Evolutionary conservation across 2,888 invertebrate genomes (phyloP), one percentile per base, ranked within the genome.

Genomic region (Muschampia plurimacula): DNA sequence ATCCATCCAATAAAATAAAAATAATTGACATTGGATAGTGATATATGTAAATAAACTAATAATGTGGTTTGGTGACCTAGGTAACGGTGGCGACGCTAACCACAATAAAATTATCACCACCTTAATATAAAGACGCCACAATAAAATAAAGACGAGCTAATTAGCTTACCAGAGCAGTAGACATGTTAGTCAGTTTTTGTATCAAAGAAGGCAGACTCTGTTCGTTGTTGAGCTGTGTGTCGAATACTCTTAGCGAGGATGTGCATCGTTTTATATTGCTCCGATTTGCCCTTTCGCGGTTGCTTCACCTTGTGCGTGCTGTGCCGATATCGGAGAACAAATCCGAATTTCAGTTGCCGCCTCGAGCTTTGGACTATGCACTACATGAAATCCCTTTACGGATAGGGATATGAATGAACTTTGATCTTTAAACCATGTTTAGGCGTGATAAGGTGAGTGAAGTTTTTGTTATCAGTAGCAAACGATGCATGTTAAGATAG

Each of bases 201-300:
- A 83, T 81, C 81, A 36, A 15, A 28, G 80, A 77, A 80, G 76
- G 81, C 82, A 84, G 85, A 82, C 82, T 83, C 83, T 87, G 77
- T 76, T 78, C 83, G 85, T 84, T 82, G 87, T 89, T 89, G 85
- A 85, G 84, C 82, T 85, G 85, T 86, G 85, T 82, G 85, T 88
- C 84, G 93, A 93, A 92, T 93, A 93, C 87, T 83, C 82, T 86
- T 81, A 77, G 83, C 82, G 87, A 89, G 86, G 93, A 93, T 93
- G 90, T 89, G 89, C 89, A 83, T 86, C 91, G 90, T 92, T 93
- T 92, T 94, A 94, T 94, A 94, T 91, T 89, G 88, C 85, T 89
- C 90, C 86, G 90, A 79, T 86, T 89, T 90, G 93, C 93, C 93
- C 93, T 94, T 93, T 94, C 92, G 89, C 90, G 86, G 87, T 92